Percentiles rank a stretch among this genome's conserved stretches.
Conservation (phyloP, 2,888 invertebrate genomes). For the Lithophane semibrunnea region DNA sequence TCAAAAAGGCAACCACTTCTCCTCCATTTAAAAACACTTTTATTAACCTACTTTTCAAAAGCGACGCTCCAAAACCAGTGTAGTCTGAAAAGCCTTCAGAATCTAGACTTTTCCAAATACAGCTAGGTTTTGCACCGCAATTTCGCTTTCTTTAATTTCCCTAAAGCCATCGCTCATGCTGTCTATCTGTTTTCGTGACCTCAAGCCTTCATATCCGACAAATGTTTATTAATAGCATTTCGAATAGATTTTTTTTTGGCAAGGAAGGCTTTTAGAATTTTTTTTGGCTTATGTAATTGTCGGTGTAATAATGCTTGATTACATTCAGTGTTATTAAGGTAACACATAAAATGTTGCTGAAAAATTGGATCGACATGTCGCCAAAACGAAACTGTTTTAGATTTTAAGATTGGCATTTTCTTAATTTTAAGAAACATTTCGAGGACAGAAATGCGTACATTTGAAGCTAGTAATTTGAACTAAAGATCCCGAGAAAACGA, state of each 20-base stretch:
- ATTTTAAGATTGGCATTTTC: background rate
- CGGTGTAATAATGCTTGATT: background rate
- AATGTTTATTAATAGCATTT: conserved; percentile 55
- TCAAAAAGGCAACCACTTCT: conserved; percentile 26
- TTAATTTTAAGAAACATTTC: background rate
- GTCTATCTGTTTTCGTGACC: conserved; percentile 67
- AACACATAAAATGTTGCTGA: background rate
- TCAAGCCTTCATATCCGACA: conserved; percentile 54
- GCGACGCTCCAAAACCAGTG: conserved; percentile 37
- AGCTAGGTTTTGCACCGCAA: conserved; percentile 58
- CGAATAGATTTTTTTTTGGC: conserved; percentile 7
- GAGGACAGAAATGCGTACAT: background rate
- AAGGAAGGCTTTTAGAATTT: background rate
- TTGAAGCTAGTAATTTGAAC: background rate
- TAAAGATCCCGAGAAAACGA: background rate
- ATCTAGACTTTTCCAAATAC: conserved; percentile 61
- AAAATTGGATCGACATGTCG: no score
- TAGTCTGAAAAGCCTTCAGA: conserved; percentile 54
- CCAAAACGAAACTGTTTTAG: background rate
- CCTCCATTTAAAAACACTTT: conserved; percentile 53
- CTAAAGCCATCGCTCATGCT: conserved; percentile 74
- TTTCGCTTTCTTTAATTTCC: conserved; percentile 78
- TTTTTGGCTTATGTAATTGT: background rate
- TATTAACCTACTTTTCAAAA: conserved; percentile 59
- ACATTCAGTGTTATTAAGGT: background rate